Conservation (phyloP, 2,797 vertebrate species). For the Pygocentrus nattereri region DNA sequence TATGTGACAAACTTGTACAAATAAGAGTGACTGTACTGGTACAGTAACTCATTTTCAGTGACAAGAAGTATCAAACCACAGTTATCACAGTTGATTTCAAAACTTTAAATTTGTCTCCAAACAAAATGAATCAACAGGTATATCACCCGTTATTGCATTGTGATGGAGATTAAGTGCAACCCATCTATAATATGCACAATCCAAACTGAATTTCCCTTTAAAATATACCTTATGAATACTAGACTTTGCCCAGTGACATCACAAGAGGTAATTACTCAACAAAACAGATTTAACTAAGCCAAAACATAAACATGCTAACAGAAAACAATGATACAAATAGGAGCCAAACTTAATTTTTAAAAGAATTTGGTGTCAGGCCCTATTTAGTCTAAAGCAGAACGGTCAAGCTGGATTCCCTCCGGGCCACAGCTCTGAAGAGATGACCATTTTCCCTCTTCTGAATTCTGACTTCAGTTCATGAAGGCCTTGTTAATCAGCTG, state of each 20-base stretch:
- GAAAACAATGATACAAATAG: constrained; percentile 22
- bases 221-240: no score
- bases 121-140: neutral
- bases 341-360: constrained; percentile 13
- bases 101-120: neutral
- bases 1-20: neutral
- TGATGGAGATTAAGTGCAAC: neutral
- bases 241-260: neutral
- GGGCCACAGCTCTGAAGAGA: neutral
- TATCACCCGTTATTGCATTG: neutral
- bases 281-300: constrained; percentile 24
- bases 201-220: neutral
- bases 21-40: neutral
- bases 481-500: neutral
- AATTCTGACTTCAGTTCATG: neutral
- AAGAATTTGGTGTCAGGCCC: constrained; percentile 29
- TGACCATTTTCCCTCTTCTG: neutral
- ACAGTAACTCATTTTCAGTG: neutral
- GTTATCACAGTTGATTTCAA: constrained; percentile 6
- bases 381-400: no score
- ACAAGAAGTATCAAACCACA: neutral
- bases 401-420: neutral
- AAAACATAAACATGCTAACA: neutral
- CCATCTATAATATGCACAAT: constrained; percentile 12
- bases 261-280: neutral